Percentiles rank a stretch among this genome's conserved stretches.
phyloP scores from a whole-genome alignment of 92 coral and sea anemone species.

The Micromussa lordhowensis region DNA sequence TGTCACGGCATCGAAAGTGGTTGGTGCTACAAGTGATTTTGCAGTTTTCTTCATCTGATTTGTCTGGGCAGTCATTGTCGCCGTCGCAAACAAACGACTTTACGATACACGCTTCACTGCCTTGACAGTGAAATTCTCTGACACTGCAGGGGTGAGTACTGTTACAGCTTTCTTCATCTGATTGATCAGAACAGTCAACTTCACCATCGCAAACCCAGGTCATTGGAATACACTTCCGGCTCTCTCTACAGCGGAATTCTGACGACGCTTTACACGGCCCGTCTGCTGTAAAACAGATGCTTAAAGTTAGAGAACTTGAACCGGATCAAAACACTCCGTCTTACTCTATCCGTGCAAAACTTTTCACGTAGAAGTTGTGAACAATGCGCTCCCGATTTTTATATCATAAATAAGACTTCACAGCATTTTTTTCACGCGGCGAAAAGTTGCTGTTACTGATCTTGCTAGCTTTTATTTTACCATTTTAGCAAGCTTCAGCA shows the following conservation, averaged over 20 bases:
- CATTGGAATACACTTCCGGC: conserved; percentile 14
- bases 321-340: no score
- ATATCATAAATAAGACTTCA: no score
- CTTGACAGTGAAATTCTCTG: not conserved
- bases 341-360: no score
- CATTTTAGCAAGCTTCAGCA: not conserved
- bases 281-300: not conserved
- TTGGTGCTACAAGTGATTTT: not conserved
- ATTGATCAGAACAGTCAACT: conserved; percentile 42
- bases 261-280: not conserved
- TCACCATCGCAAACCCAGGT: conserved; percentile 52
- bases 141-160: not conserved
- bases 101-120: conserved; percentile 19
- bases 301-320: no score
- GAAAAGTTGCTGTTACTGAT: no score
- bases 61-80: conserved; percentile 41
- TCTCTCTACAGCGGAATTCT: not conserved
- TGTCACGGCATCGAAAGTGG: not conserved
- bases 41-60: conserved; percentile 46
- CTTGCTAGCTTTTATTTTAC: no score
- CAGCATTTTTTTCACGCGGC: no score
- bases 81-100: conserved; percentile 58
- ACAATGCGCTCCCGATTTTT: no score
- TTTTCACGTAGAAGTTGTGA: no score
- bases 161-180: conserved; percentile 54